These are phyloP conservation scores for Cariama cristata DNA, from an alignment of 2,113 vertebrate genomes.

Conservation along the genomic window DNA sequence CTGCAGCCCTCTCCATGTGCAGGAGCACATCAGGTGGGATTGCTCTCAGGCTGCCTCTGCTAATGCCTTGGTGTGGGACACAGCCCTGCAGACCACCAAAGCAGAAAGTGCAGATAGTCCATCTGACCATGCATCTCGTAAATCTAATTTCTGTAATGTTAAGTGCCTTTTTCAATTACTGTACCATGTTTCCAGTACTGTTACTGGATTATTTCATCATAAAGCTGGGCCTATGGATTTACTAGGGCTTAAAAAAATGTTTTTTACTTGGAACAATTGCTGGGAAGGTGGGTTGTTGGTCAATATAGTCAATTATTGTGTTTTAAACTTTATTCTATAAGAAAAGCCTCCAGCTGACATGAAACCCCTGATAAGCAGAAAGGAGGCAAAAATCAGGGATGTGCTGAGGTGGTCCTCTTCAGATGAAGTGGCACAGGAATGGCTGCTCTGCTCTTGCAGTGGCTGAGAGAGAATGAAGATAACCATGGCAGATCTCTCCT, in stretches of 20 bases:
- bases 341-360: not conserved
- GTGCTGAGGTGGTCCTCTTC: not conserved
- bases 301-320: not conserved
- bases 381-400: not conserved
- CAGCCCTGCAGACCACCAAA: not conserved
- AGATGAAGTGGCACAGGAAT: not conserved
- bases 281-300: not conserved
- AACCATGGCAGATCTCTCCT: not conserved
- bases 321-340: not conserved
- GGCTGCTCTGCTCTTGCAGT: not conserved
- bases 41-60: not conserved
- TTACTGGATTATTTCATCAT: not conserved
- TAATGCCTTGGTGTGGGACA: not conserved
- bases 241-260: not conserved
- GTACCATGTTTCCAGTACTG: not conserved
- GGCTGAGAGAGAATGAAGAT: not conserved
- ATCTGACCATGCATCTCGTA: fast-evolving
- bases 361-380: not conserved
- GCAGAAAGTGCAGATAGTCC: not conserved
- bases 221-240: not conserved
- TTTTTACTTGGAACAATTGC: not conserved
- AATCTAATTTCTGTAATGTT: not conserved
- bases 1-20: not conserved
- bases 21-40: not conserved
- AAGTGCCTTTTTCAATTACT: not conserved